Base-by-base conservation (phyloP, 1,140 invertebrate genomes). In the Nomia melanderi region DNA sequence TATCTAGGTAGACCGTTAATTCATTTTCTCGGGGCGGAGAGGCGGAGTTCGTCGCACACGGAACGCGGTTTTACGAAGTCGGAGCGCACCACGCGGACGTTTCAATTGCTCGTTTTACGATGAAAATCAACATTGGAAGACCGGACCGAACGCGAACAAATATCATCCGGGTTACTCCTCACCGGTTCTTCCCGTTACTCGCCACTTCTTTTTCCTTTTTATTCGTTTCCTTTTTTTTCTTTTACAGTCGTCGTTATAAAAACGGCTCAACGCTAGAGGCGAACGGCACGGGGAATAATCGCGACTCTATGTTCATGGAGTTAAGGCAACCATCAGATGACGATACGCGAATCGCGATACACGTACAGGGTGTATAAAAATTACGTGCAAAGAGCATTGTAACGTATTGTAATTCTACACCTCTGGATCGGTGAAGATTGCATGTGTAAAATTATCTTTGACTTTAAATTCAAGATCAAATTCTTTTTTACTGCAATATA, bases 81-180 rank as follows among this genome's bases (percentile, higher is more conserved):
- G 12, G 23, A 4, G 47, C 47, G 20, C n/a, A 50, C 39, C 29
- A 23, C 41, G 70, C 11, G 44, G 62, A n/a, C 57, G 59, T 25
- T 44, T 36, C 81, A 54, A 66, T 78, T 85, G 78, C 86, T 87
- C 80, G 69, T 74, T 86, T 86, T 85, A 81, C 79, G 69, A 80
- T 81, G 80, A 86, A 86, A 86, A 87, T 85, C 80, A 86, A 85
- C 80, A 85, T 86, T 77, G 76, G 53, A 66, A 75, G 60, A 29
- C 33, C 50, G 53, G 57, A 73, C 36, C n/a, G 41, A 69, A 66
- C 62, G 65, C 76, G 66, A 71, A 65, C 75, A 85, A 83, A 83
- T 77, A 86, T 81, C 73, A 59, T 60, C 60, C 29, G 25, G 23
- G 53, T 77, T 77, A 56, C 73, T 77, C 23, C 41, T 54, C 54